Evolutionary conservation across 2,797 vertebrate genomes (phyloP).

Genomic region (Microcaecilia unicolor): DNA sequence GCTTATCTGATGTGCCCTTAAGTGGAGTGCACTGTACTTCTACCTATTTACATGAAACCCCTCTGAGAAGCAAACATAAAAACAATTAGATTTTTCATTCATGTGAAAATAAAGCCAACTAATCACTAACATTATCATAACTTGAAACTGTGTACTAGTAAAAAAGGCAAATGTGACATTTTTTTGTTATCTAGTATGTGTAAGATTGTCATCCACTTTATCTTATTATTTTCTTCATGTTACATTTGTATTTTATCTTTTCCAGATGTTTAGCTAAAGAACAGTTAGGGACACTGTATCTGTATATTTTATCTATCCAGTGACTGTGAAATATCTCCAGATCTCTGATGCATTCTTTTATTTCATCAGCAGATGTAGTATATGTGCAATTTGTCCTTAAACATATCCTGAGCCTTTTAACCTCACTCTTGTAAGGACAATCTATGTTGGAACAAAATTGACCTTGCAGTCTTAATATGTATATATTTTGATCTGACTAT

Average conservation of each 20-base stretch:
- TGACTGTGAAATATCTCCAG: background rate
- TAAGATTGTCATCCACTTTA: too few species aligned
- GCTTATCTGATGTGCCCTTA: too few species aligned
- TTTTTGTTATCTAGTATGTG: too few species aligned
- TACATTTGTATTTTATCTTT: background rate
- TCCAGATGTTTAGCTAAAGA: background rate
- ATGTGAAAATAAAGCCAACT: too few species aligned
- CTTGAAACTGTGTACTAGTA: too few species aligned
- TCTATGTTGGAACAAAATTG: background rate
- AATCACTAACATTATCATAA: too few species aligned
- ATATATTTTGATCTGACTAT: constrained; percentile 6
- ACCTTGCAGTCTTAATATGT: background rate
- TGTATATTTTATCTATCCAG: fast-evolving
- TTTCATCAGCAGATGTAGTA: background rate
- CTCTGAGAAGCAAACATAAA: too few species aligned
- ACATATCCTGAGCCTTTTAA: background rate
- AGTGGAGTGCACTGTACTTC: too few species aligned
- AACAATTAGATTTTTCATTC: too few species aligned
- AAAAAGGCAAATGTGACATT: too few species aligned
- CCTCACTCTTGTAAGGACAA: background rate
- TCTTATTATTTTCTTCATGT: too few species aligned
- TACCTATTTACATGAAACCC: too few species aligned
- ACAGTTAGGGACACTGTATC: background rate
- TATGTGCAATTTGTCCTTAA: background rate
- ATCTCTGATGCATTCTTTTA: background rate